Conservation (phyloP, 2,888 invertebrate genomes). For the Drosophila tripunctata region DNA sequence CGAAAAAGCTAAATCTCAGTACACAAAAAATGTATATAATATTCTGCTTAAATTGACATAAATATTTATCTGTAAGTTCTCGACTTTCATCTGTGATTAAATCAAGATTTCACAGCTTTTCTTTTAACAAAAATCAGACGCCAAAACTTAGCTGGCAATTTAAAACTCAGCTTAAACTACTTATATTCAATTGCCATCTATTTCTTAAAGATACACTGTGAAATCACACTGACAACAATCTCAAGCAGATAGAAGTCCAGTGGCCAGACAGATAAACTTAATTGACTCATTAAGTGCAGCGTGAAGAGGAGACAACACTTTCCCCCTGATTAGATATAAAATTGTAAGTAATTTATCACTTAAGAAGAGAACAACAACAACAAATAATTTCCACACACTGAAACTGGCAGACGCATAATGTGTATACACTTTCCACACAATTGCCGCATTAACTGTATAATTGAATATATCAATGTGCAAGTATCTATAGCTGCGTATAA, state of each 20-base stretch:
- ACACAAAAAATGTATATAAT: too few species aligned
- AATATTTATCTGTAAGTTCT: not conserved
- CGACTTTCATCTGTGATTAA: not conserved
- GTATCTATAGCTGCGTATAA: not conserved
- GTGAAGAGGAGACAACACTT: too few species aligned
- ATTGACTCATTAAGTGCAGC: constrained; percentile 68
- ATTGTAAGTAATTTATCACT: constrained; percentile 62
- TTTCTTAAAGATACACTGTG: constrained; percentile 6
- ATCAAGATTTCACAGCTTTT: too few species aligned
- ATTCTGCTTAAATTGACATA: not conserved
- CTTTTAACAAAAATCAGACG: not conserved
- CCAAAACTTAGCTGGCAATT: constrained; percentile 16
- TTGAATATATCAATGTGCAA: constrained; percentile 10
- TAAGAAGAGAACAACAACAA: constrained; percentile 16
- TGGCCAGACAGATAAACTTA: constrained; percentile 51
- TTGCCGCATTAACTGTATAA: constrained; percentile 1
- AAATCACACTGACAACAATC: constrained; percentile 15
- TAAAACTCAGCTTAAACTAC: constrained; percentile 25
- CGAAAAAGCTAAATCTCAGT: too few species aligned
- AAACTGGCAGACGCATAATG: not conserved
- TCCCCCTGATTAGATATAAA: constrained; percentile 64
- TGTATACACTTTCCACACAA: constrained; percentile 6
- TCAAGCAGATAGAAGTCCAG: too few species aligned
- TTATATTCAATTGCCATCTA: constrained; percentile 52
- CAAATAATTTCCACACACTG: constrained; percentile 31